Evolutionary conservation across 1,140 invertebrate genomes (phyloP), one percentile per base, ranked within the genome.

Genomic region (Thalassaphorura encarpata): DNA sequence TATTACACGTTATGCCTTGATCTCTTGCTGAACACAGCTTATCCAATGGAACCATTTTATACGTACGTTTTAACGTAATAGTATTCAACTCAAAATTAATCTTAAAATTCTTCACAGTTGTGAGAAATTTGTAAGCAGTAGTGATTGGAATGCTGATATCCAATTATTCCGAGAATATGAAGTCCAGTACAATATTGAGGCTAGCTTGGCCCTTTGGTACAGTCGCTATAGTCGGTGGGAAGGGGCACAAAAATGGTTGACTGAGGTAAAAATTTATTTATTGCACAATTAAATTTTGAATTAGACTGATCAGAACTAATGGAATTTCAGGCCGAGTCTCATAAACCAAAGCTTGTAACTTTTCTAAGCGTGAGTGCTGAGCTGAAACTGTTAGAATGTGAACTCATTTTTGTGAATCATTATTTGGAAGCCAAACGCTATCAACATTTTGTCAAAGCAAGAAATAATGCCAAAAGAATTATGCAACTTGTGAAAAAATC

Each of bases 351-450:
- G 31, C 2, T 24, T 0, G 13, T 43, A 3, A 60, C 21, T 21
- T 58, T 53, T 31, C 21, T 40, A 8, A 51, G 42, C 29, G 60
- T 62, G 0, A 16, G 46, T 1, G 57, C 54, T 3, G 43, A 62
- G 15, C 36, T 65, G 28, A 60, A 57, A 46, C 31, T 65, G 3
- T 27, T 65, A 8, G 52, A 65, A 41, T 46, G 39, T 33, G 28
- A 58, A 16, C 52, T 65, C 16, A 65, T 65, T 21, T 21, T 47
- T 1, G 60, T 62, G 0, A 60, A 65, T 46, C 54, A 59, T 27
- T 58, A 62, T 28, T 33, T 57, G 13, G 48, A 54, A 6, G 50
- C 29, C 21, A 65, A 65, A 41, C 43, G 55, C 23, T 62, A 58
- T 19, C 53, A 65, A 26, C 54, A 60, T 19, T 57, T 55, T 48